These are phyloP conservation scores for Achatina immaculata DNA, from an alignment of 1,140 invertebrate species.

Conservation along the genomic window DNA sequence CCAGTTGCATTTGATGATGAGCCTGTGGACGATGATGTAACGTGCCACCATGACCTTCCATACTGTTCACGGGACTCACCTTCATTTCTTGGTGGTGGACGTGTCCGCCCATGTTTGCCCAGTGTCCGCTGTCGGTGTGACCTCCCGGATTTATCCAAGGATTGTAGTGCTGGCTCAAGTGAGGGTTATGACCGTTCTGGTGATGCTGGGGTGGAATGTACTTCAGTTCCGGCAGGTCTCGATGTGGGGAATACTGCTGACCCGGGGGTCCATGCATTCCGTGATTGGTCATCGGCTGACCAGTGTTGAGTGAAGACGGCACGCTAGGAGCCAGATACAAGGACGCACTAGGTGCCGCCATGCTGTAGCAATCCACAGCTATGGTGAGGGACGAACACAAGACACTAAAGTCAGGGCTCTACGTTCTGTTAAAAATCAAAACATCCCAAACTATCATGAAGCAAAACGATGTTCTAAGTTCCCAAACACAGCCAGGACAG, in stretches of 20 bases:
- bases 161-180: constrained; percentile 77
- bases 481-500: not conserved
- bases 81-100: constrained; percentile 58
- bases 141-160: constrained; percentile 84
- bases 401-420: constrained; percentile 13
- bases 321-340: constrained; percentile 59
- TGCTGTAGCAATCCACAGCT: constrained; percentile 48
- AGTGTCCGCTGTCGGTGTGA: constrained; percentile 79
- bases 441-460: constrained; percentile 29
- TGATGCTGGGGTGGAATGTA: constrained; percentile 81
- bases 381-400: constrained; percentile 23
- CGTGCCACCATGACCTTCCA: constrained; percentile 78
- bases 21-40: constrained; percentile 71
- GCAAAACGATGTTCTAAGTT: not conserved
- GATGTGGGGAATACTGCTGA: constrained; percentile 39
- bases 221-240: constrained; percentile 87
- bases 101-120: constrained; percentile 76
- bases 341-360: constrained; percentile 58
- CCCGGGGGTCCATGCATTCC: constrained; percentile 50
- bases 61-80: constrained; percentile 72
- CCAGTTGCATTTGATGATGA: constrained; percentile 70
- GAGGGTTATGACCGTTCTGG: constrained; percentile 75
- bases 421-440: constrained; percentile 16
- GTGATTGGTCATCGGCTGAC: constrained; percentile 50
- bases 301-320: constrained; percentile 54